A percentile compares a stretch with the other conserved stretches of the same genome.
phyloP scores from a whole-genome alignment of 2,113 vertebrate species.

The Symphodus melops region DNA sequence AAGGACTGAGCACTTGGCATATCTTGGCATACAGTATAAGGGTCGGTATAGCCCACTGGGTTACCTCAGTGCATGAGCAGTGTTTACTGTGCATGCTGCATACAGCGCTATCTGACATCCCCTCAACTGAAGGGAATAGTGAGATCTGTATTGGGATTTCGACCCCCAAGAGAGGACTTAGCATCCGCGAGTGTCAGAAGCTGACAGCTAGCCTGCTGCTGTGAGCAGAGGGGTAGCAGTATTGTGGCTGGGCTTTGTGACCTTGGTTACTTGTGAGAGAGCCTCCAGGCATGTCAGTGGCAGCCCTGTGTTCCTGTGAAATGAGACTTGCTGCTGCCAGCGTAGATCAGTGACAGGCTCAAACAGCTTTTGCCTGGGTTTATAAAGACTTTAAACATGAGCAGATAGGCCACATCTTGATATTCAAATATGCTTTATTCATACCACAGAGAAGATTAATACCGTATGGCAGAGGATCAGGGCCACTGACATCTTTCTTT shows the following conservation, averaged over 20 bases:
- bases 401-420: not conserved
- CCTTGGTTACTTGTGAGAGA: slow-evolving; percentile 73
- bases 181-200: slow-evolving; percentile 60
- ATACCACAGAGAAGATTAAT: not conserved
- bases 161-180: slow-evolving; percentile 48
- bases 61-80: slow-evolving; percentile 26
- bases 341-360: slow-evolving; percentile 50
- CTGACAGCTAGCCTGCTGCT: slow-evolving; percentile 72
- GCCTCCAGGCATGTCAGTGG: slow-evolving; percentile 58
- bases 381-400: slow-evolving; percentile 26
- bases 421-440: slow-evolving; percentile 1
- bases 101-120: slow-evolving; percentile 42
- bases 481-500: too few relatives aligned
- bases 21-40: slow-evolving; percentile 35
- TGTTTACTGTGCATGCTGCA: slow-evolving; percentile 22
- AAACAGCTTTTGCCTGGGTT: slow-evolving; percentile 48
- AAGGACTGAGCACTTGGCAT: slow-evolving; percentile 33
- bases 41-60: slow-evolving; percentile 19
- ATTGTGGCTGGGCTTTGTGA: slow-evolving; percentile 69
- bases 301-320: slow-evolving; percentile 51
- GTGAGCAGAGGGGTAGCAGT: slow-evolving; percentile 30
- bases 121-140: slow-evolving; percentile 18
- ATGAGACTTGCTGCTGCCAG: slow-evolving; percentile 28
- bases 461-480: not conserved
- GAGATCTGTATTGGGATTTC: slow-evolving; percentile 43